Base-by-base conservation (phyloP, 2,113 vertebrate species). In the Callorhinus ursinus region DNA sequence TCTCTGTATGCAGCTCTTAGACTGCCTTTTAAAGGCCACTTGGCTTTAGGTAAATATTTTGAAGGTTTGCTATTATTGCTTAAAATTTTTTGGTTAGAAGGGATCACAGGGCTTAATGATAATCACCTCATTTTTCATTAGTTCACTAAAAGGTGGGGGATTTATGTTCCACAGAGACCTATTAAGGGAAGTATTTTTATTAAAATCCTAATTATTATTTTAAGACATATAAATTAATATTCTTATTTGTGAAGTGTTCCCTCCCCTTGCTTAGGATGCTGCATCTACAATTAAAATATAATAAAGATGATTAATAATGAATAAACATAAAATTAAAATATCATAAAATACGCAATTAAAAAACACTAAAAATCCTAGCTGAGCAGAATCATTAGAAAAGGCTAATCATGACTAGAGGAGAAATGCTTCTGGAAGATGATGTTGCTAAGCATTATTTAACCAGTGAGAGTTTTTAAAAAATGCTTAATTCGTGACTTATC, bases 281-380 rank as follows among this genome's bases (percentile, higher is more conserved):
- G 93, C 69, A 84, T 92, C 65, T 61, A 98, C 95, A 98, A 98
- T 97, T 98, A 98, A 98, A 97, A 94, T 84, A 97, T 95, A 98
- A 98, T 98, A 98, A 98, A 98, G 79, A 96, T 98, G 97, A 98
- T 98, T 98, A 98, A 98, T 97, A 98, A 97, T 97, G 97, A 97
- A 98, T 98, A 98, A 96, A 98, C 97, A 98, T 97, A 98, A 98
- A 97, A 98, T 98, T 98, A 98, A 98, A 98, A 98, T 97, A 97
- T 98, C 97, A 88, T 98, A 98, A 98, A 98, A 96, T 89, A 97
- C 0, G 31, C 95, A 96, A 98, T 98, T 98, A 98, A 98, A 98
- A 97, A 98, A 94, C 97, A 97, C 95, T 98, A 97, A 98, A 98
- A 98, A 94, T 93, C 61, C 74, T 96, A 97, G 97, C 95, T 95